phyloP scores from a whole-genome alignment of 1,140 invertebrate genomes.

The Aphaenogaster floridana region DNA sequence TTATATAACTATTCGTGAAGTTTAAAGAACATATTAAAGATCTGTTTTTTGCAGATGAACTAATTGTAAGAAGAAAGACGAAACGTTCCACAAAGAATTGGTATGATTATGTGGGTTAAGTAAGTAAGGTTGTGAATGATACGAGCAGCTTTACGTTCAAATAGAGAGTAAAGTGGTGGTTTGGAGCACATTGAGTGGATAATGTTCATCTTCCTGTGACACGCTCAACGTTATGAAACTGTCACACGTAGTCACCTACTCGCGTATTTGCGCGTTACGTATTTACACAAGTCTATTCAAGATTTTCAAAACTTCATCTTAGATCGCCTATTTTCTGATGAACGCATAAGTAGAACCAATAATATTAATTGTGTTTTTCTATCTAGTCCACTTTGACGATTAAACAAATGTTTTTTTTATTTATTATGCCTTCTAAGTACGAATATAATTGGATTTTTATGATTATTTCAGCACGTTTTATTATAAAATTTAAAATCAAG shows the following conservation, averaged over 20 bases:
- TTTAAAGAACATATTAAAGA: too few species aligned
- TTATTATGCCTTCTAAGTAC: too few species aligned
- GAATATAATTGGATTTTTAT: too few species aligned
- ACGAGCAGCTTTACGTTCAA: slow-evolving; percentile 76
- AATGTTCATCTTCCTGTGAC: slow-evolving; percentile 84
- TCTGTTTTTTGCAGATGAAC: neutral
- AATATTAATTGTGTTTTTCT: neutral
- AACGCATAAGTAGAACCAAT: neutral
- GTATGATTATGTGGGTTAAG: slow-evolving; percentile 66
- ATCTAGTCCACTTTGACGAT: too few species aligned
- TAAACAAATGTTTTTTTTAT: too few species aligned
- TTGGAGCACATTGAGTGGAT: slow-evolving; percentile 81
- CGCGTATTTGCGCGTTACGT: slow-evolving; percentile 54
- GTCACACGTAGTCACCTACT: slow-evolving; percentile 64
- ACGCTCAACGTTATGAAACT: slow-evolving; percentile 76
- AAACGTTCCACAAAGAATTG: slow-evolving; percentile 25
- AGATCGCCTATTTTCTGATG: neutral
- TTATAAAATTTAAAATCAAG: too few species aligned
- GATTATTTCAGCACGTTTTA: too few species aligned
- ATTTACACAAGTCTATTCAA: neutral
- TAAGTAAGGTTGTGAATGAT: slow-evolving; percentile 76
- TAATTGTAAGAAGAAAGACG: neutral
- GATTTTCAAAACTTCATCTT: neutral
- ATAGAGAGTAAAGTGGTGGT: slow-evolving; percentile 81
- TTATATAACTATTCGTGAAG: too few species aligned